A percentile compares a stretch with the other conserved stretches of the same genome.
These are phyloP conservation scores for Phyto melanocephala DNA, from an alignment of 2,888 invertebrate genomes.

Conservation along the genomic window DNA sequence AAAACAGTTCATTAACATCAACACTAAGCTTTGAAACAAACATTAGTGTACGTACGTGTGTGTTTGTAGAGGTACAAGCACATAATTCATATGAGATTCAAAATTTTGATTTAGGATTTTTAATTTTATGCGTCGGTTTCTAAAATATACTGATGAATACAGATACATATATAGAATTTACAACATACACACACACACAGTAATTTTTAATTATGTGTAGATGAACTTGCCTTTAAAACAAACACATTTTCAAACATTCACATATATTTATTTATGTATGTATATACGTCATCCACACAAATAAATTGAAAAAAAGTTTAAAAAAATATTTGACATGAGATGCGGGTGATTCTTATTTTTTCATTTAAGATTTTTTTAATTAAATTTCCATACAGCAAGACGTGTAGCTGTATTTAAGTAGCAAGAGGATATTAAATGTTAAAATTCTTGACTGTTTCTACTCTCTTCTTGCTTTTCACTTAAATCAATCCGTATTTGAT, in stretches of 20 bases:
- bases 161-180: neutral
- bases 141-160: neutral
- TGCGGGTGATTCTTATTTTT: slow-evolving; percentile 42
- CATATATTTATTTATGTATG: too few species aligned
- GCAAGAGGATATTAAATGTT: neutral
- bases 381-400: slow-evolving; percentile 58
- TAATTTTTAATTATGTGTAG: slow-evolving; percentile 62
- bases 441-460: slow-evolving; percentile 4
- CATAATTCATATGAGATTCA: slow-evolving; percentile 51
- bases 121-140: slow-evolving; percentile 62
- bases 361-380: slow-evolving; percentile 59
- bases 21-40: neutral
- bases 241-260: neutral
- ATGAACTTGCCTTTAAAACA: slow-evolving; percentile 46
- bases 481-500: slow-evolving; percentile 64
- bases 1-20: slow-evolving; percentile 46
- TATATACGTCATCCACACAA: neutral
- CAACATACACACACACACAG: neutral
- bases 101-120: slow-evolving; percentile 67
- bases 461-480: slow-evolving; percentile 47
- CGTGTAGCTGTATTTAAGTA: too few species aligned
- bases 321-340: slow-evolving; percentile 54
- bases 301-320: slow-evolving; percentile 21
- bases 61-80: slow-evolving; percentile 12
- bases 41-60: neutral